Evolutionary conservation across 2,888 invertebrate species (phyloP), one percentile per base, ranked within the genome.

Genomic region (Sesia bembeciformis): DNA sequence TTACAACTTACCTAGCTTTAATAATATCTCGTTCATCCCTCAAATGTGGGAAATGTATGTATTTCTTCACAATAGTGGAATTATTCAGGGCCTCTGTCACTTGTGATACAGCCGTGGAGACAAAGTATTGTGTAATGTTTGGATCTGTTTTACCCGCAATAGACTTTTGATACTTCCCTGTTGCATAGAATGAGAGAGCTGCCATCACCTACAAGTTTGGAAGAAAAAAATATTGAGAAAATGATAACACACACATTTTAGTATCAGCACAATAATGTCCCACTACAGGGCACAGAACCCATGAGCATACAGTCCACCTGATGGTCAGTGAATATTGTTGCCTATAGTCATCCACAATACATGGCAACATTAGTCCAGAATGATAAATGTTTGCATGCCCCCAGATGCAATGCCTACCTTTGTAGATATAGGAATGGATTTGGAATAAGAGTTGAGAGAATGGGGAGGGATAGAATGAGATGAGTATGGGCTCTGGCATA

Each of bases 41-140:
- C 8, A 87, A 61, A 68, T 87, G 87, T 7, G 87, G 87, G 54
- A 86, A 87, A 58, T 87, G 87, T 55, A 87, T 85, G 57, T 87
- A 84, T 55, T 87, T 87, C 62, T 84, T 85, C 0, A 87, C 78
- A 58, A 87, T 81, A 2, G 70, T 65, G 0, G 81, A 78, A 54
- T 85, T 78, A 63, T 87, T 87, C 72, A 87, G 73, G 0, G 88
- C 87, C 53, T 87, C 85, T 0, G 88, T 81, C 3, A 87, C 83
- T 54, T 87, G 87, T 46, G 76, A 65, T 5, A 87, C 84, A 0
- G 86, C 83, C 0, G 82, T 79, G 0, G 76, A 73, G 41, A 84
- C 83, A 62, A 87, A 87, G 65, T 87, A 87, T 56, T 83, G 84
- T 0, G 84, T 83, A 40, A 84, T 72, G 52, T 70, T 80, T 0